phyloP scores from a whole-genome alignment of 2,888 invertebrate species.

The Limnephilus lunatus region DNA sequence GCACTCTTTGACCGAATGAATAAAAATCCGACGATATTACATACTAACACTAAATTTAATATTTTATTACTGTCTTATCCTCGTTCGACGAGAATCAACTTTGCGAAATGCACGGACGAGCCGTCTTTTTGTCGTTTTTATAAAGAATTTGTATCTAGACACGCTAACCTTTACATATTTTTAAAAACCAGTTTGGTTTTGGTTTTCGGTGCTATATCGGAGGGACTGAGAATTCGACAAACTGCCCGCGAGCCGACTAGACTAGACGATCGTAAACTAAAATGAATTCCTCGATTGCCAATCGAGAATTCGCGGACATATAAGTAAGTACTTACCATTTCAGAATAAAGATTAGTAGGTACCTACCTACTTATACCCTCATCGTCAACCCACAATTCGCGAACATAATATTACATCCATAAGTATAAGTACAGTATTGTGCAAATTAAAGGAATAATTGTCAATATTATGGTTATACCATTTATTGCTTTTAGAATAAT shows the following conservation, averaged over 20 bases:
- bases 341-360: neutral
- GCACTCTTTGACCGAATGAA: neutral
- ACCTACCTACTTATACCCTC: too few relatives aligned
- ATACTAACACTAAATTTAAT: neutral
- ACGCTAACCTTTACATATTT: neutral
- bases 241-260: neutral
- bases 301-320: slow-evolving; percentile 15
- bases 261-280: neutral
- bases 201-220: neutral
- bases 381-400: too few relatives aligned
- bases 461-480: too few relatives aligned
- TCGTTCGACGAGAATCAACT: neutral
- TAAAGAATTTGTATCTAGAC: slow-evolving; percentile 17
- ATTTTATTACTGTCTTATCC: neutral
- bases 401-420: too few relatives aligned
- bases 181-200: slow-evolving; percentile 24
- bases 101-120: slow-evolving; percentile 6
- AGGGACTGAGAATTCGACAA: neutral
- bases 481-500: too few relatives aligned
- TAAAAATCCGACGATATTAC: neutral
- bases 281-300: neutral
- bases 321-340: neutral
- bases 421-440: too few relatives aligned
- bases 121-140: slow-evolving; percentile 24
- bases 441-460: too few relatives aligned